These are phyloP conservation scores for Eubasilissa regina DNA, from an alignment of 1,140 invertebrate species.

Conservation along the genomic window DNA sequence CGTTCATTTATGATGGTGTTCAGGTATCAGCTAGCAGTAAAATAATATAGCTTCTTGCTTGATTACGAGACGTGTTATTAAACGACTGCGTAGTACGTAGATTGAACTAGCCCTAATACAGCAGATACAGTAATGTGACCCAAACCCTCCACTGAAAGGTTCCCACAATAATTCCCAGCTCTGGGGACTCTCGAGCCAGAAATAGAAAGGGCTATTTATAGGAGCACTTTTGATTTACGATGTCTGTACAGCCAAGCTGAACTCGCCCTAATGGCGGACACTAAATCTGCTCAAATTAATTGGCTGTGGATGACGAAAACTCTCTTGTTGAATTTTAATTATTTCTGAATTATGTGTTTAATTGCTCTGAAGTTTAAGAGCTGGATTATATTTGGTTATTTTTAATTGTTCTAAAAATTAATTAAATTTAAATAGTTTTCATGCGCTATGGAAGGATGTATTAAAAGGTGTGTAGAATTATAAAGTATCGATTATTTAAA, in stretches of 20 bases:
- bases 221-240: slow-evolving; percentile 57
- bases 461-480: too few species aligned
- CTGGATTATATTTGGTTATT: too few species aligned
- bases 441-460: too few species aligned
- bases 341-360: too few species aligned
- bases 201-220: slow-evolving; percentile 54
- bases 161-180: slow-evolving; percentile 8
- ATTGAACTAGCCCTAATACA: background rate
- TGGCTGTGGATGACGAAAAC: background rate
- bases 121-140: background rate
- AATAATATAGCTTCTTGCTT: too few species aligned
- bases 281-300: background rate
- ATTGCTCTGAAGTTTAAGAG: too few species aligned
- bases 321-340: background rate
- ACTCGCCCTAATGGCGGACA: background rate
- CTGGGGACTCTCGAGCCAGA: slow-evolving; percentile 13
- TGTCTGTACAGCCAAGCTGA: slow-evolving; percentile 47
- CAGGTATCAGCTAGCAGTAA: too few species aligned
- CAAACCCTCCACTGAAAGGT: slow-evolving; percentile 3
- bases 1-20: too few species aligned
- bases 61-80: slow-evolving; percentile 53
- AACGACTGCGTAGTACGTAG: slow-evolving; percentile 29
- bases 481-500: too few species aligned
- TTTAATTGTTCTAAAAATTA: too few species aligned
- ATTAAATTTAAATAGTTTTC: too few species aligned